Evolutionary conservation across 92 coral and sea anemone species (phyloP), one percentile per base, ranked within the genome.

Genomic region (Chrysogorgia sp.): DNA sequence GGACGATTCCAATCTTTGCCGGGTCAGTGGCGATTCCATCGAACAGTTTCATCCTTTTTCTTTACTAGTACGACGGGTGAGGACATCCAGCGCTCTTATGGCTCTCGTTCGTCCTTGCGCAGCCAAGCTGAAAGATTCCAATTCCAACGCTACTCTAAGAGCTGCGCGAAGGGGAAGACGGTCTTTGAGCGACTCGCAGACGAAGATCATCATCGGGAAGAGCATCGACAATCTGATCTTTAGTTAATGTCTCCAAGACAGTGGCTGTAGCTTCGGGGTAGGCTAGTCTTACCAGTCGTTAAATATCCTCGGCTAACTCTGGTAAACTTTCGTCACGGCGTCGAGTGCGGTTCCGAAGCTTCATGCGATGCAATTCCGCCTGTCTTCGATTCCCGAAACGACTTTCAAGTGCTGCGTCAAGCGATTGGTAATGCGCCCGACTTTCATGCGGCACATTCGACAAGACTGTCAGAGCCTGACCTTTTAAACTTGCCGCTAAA

Each of bases 361-460:
- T 80, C 60, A 69, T 43, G 15, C 65, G 62, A 53, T 28, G 79
- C 31, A 71, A 68, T 28, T 81, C 85, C 29, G 62, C 66, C 52
- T 70, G 86, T 24, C 76, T 67, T 2, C 29, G 58, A 5, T 58
- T 28, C 8, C 86, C 74, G n/a, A 82, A 82, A 7, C 80, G 74
- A 66, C 79, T 81, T 59, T 81, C 85, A 2, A 81, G 85, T 10
- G 85, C 80, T 20, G 85, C 25, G 22, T 70, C 80, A 10, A 81
- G 40, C 12, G 65, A 65, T 45, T 58, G 48, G 29, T 82, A 82
- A 34, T 72, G 71, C 45, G 61, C 67, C 21, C 87, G 29, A 25
- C 67, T 66, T 1, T 63, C 78, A 19, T 71, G 26, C 15, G 87
- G 58, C 25, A 83, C 55, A 37, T 83, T 83, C 37, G 76, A 72